A percentile compares a stretch with the other conserved stretches of the same genome.
Conservation (phyloP, 2,797 vertebrate genomes). For the Lacerta agilis region DNA sequence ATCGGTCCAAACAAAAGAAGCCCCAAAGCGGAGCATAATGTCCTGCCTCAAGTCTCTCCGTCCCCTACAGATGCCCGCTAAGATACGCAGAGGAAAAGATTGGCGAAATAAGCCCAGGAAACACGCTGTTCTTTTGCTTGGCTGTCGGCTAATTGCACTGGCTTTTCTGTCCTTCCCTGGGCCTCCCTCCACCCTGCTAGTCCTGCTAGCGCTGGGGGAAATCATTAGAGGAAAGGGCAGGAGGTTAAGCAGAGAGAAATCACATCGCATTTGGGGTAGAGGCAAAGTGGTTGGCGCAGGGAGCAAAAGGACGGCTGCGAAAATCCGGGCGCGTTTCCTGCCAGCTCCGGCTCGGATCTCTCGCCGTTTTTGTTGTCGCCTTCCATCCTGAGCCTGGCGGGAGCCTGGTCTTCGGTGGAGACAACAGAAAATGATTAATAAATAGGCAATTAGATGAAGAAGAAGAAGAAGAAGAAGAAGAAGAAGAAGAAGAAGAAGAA, state of each 20-base stretch:
- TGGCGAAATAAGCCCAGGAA: not conserved
- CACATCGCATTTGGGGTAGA: slow-evolving; percentile 3
- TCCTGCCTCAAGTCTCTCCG: not conserved
- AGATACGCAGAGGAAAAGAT: slow-evolving; percentile 35
- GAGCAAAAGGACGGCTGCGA: not conserved
- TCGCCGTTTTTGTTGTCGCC: too few species aligned
- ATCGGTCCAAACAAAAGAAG: slow-evolving; percentile 45
- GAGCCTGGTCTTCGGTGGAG: too few species aligned
- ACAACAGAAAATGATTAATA: too few species aligned
- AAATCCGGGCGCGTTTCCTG: not conserved
- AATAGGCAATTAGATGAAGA: not conserved
- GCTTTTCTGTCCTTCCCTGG: not conserved
- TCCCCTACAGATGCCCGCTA: slow-evolving; percentile 35
- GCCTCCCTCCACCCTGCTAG: not conserved
- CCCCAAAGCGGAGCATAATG: slow-evolving; percentile 5
- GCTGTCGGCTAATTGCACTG: not conserved
- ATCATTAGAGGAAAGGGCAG: slow-evolving; percentile 40
- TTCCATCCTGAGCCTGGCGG: too few species aligned
- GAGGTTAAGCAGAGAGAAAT: slow-evolving; percentile 48
- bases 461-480: too few species aligned
- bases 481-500: too few species aligned
- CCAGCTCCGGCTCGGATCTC: not conserved
- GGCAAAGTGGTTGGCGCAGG: not conserved
- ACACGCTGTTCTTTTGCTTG: not conserved
- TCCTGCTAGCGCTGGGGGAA: slow-evolving; percentile 13